A percentile compares a stretch with the other conserved stretches of the same genome.
Evolutionary conservation across 2,797 vertebrate genomes (phyloP).

Genomic region (Cichlasoma orientale): DNA sequence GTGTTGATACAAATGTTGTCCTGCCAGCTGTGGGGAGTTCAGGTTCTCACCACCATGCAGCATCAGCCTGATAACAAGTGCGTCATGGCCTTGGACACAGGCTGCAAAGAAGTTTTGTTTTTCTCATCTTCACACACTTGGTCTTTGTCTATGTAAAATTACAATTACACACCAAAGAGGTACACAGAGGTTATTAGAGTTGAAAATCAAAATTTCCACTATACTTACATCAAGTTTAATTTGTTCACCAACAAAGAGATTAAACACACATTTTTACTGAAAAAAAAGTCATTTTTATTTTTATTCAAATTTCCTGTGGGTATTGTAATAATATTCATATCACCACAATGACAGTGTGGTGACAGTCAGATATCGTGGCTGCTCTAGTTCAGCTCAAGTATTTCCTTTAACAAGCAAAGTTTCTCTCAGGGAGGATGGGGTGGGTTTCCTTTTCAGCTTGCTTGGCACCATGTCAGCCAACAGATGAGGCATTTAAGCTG

Average conservation of each 20-base stretch:
- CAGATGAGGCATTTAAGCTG: neutral
- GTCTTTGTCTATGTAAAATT: too few species aligned
- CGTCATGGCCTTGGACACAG: too few species aligned
- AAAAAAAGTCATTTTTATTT: neutral
- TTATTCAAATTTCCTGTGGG: neutral
- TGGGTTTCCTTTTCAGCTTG: neutral
- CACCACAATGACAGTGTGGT: neutral
- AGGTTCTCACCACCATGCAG: too few species aligned
- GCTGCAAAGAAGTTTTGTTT: too few species aligned
- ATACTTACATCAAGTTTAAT: neutral
- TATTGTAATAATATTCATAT: neutral
- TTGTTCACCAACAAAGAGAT: neutral
- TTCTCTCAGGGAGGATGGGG: neutral
- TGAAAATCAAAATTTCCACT: too few species aligned
- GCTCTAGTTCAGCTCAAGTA: neutral
- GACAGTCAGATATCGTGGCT: neutral
- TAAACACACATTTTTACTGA: neutral
- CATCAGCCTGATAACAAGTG: too few species aligned
- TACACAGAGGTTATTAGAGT: too few species aligned
- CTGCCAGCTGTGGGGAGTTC: too few species aligned
- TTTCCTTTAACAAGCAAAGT: neutral
- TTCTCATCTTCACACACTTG: too few species aligned
- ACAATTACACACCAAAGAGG: too few species aligned
- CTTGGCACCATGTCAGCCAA: neutral
- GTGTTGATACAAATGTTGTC: too few species aligned